phyloP scores from a whole-genome alignment of 2,113 vertebrate species.

The Centropristis striata region DNA sequence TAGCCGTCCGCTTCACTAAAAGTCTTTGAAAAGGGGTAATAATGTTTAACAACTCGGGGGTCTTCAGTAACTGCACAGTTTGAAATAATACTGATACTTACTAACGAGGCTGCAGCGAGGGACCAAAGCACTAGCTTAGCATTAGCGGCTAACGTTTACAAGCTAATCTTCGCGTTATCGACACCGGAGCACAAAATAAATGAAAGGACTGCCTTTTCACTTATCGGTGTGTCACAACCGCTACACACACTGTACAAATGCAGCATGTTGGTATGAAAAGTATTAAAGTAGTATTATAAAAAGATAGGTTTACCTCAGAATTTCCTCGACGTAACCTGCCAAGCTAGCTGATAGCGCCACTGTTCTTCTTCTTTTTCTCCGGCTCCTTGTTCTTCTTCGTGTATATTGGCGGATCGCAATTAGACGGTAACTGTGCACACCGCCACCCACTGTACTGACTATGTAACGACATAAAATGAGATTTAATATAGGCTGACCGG shows the following conservation, averaged over 20 bases:
- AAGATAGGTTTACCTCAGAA: slow-evolving; percentile 51
- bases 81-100: rapidly evolving
- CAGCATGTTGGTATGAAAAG: rapidly evolving
- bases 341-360: slow-evolving; percentile 38
- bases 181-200: background rate
- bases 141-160: slow-evolving; percentile 33
- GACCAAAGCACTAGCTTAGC: slow-evolving; percentile 3
- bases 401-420: background rate
- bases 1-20: rapidly evolving
- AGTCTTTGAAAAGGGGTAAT: rapidly evolving
- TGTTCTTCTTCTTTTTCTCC: slow-evolving; percentile 35
- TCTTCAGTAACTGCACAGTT: background rate
- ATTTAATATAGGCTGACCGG: too few relatives aligned
- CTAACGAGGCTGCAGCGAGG: background rate
- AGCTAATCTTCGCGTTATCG: slow-evolving; percentile 44
- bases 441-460: background rate
- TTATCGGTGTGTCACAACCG: rapidly evolving
- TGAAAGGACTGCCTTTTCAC: background rate
- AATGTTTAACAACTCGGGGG: rapidly evolving
- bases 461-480: background rate
- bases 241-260: rapidly evolving
- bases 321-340: slow-evolving; percentile 29
- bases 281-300: too few relatives aligned
- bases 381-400: background rate
- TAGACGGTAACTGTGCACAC: rapidly evolving